Evolutionary conservation across 2,797 vertebrate species (phyloP).

Genomic region (Bucorvus abyssinicus): DNA sequence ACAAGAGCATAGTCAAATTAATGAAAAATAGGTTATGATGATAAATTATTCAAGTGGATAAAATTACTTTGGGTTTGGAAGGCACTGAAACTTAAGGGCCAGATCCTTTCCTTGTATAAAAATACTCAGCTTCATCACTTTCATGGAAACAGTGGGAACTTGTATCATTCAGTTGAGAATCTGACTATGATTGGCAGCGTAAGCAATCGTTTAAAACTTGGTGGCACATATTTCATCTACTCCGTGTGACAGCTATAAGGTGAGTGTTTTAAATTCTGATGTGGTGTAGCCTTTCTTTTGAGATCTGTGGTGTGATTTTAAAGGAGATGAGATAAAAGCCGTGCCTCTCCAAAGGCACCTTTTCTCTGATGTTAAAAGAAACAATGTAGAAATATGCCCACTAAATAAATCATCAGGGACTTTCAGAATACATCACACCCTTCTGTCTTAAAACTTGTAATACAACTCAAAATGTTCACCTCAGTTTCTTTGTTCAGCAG

Average conservation of each 20-base stretch:
- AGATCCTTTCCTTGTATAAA: neutral
- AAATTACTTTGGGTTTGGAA: constrained; percentile 16
- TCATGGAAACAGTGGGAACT: neutral
- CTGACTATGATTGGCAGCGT: constrained; percentile 26
- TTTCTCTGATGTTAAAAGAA: constrained; percentile 58
- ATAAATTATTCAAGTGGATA: constrained; percentile 60
- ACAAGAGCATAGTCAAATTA: neutral
- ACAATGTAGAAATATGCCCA: constrained; percentile 66
- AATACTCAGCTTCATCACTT: neutral
- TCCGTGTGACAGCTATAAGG: constrained; percentile 36
- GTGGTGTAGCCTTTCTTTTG: constrained; percentile 31
- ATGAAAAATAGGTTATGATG: constrained; percentile 53
- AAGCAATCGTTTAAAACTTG: constrained; percentile 18
- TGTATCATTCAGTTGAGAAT: neutral
- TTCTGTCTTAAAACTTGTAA: constrained; percentile 52
- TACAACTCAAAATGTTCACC: constrained; percentile 35
- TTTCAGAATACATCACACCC: constrained; percentile 39
- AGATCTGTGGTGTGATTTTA: constrained; percentile 35
- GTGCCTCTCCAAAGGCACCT: constrained; percentile 26
- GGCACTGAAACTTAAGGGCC: neutral
- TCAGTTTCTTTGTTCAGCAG: constrained; percentile 47
- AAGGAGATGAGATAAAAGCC: constrained; percentile 51
- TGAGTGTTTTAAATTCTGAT: constrained; percentile 51
- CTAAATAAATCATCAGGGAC: constrained; percentile 65
- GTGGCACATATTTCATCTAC: constrained; percentile 27